Conservation (phyloP, 2,888 invertebrate genomes). For the Patella caerulea region DNA sequence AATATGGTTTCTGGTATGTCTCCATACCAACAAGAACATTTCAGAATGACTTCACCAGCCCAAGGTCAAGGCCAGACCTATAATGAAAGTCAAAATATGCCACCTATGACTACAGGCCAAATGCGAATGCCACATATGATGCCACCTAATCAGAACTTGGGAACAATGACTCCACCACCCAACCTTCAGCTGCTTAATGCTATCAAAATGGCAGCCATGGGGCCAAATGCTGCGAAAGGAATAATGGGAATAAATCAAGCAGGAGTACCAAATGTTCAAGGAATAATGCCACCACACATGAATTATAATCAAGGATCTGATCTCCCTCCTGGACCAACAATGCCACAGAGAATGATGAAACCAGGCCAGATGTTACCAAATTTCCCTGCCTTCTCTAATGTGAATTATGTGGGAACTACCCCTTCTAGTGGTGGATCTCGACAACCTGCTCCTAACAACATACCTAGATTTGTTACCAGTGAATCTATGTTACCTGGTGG, state of each 20-base stretch:
- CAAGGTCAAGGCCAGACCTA: constrained; percentile 10
- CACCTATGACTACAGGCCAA: not conserved
- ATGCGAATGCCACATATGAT: constrained; percentile 7
- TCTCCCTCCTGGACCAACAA: not conserved
- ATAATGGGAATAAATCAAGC: constrained; percentile 7
- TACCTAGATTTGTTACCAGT: constrained; percentile 37
- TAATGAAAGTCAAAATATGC: constrained; percentile 1
- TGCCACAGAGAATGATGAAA: constrained; percentile 5
- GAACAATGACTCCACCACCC: not conserved
- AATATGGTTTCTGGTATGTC: constrained; percentile 34
- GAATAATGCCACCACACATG: not conserved
- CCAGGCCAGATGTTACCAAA: not conserved
- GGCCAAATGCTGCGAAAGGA: constrained; percentile 20
- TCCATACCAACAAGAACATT: constrained; percentile 24
- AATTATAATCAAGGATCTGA: constrained; percentile 2
- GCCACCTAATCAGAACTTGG: not conserved
- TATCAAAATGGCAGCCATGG: not conserved
- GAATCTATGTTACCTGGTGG: constrained; percentile 41
- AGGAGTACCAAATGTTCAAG: not conserved
- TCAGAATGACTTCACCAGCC: not conserved
- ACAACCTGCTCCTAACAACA: constrained; percentile 26
- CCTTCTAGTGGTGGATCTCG: constrained; percentile 33
- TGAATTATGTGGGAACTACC: constrained; percentile 23
- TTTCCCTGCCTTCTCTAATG: constrained; percentile 8
- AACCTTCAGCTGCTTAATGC: not conserved